Evolutionary conservation across 2,797 vertebrate species (phyloP).

Genomic region (Arctocebus calabarensis): DNA sequence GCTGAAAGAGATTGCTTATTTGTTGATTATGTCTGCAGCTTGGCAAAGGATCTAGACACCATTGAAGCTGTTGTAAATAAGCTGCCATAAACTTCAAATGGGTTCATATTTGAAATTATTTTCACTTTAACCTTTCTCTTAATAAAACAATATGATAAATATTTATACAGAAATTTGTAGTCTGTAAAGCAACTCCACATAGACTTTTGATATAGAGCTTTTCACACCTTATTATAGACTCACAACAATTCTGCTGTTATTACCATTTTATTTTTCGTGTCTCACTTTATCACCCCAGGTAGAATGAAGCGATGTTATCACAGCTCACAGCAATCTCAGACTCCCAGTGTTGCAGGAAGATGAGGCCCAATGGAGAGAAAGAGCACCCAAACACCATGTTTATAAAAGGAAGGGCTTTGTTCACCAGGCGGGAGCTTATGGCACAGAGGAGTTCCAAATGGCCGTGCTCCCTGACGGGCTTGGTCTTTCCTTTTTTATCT

Average conservation of each 20-base stretch:
- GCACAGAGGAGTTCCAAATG: too few relatives aligned
- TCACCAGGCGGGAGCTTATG: too few relatives aligned
- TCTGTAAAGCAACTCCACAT: background rate
- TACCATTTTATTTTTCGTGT: background rate
- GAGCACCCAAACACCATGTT: too few relatives aligned
- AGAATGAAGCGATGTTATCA: too few relatives aligned
- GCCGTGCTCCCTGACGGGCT: too few relatives aligned
- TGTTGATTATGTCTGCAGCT: background rate
- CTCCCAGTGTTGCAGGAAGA: too few relatives aligned
- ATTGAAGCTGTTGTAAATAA: background rate
- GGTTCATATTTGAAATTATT: background rate
- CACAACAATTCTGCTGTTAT: background rate
- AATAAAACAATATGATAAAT: background rate
- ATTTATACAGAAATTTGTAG: background rate
- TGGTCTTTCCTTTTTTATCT: too few relatives aligned
- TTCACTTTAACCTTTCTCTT: slow-evolving; percentile 21
- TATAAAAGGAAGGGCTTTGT: too few relatives aligned
- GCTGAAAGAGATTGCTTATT: background rate
- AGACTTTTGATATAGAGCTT: background rate
- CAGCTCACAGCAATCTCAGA: too few relatives aligned
- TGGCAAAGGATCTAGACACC: background rate
- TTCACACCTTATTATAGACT: background rate
- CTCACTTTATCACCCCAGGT: too few relatives aligned
- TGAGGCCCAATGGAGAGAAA: too few relatives aligned
- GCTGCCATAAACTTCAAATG: background rate